Base-by-base conservation (phyloP, 2,797 vertebrate genomes). In the Periophthalmus magnuspinnatus region DNA sequence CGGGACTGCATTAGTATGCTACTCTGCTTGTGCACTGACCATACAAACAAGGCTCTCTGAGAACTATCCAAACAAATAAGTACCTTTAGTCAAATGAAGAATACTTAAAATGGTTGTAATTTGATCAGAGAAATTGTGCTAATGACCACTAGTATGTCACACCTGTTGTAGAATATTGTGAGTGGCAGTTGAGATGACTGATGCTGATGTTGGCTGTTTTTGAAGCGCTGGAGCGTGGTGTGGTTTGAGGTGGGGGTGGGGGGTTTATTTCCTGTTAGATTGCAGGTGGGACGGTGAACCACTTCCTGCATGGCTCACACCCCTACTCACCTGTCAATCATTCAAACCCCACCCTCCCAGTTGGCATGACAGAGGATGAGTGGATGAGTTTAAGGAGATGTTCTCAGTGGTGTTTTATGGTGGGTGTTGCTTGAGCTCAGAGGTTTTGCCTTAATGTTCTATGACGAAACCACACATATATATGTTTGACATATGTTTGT, bases 281-380 rank as follows among this genome's bases (percentile, higher is more conserved):
- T 71, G 79, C 85, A 88, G 84, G 84, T 89, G 85, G 81, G 79
- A 64, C 74, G 75, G 52, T 65, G 77, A 74, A 75, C 95, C 95
- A 94, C 95, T 95, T 97, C 96, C 96, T 94, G 89, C 85, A 52
- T 22, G 11, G 21, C 21, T 52, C 50, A 56, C 63, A 52, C 81
- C 57, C 64, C 79, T 9, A 14, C 57, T 67, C 2, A 85, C 67
- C 86, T 88, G 81, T 82, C 86, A 88, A 84, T 88, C 88, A 88
- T 69, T 65, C 59, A 34, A 74, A 57, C 36, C 34, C 60, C 60
- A 5, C 60, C 57, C 21, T 28, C 5, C 22, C 17, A 16, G 22
- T 57, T 17, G 55, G 1, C 24, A 28, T 32, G 22, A 10, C 9
- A 55, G 52, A 19, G 52, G n/a, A 28, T 14, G 41, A 36, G 34